Evolutionary conservation across 1,140 invertebrate genomes (phyloP), one percentile per base, ranked within the genome.

Genomic region (Metopolophium dirhodum): DNA sequence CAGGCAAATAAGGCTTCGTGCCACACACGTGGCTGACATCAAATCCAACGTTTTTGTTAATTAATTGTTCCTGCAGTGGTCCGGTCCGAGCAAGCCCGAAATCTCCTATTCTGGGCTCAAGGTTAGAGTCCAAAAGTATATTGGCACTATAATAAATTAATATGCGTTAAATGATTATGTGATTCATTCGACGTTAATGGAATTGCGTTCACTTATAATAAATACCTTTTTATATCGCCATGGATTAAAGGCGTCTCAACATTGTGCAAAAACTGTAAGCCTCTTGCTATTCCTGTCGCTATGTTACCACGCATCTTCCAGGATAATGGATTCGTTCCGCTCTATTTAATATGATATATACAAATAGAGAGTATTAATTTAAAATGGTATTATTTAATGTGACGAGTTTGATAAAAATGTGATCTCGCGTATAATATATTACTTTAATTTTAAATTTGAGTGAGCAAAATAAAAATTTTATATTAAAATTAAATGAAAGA

Each of bases 41-140:
- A 61, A 96, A 95, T 94, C 96, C 96, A n/a, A 96, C 96, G 94
- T 95, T 95, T 77, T 96, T 95, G 94, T 96, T 96, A 30, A 96
- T 96, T 94, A 41, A 41, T 41, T 95, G 95, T 90, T 95, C 94
- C 91, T 18, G 49, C 49, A 96, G 95, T 1, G 97, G 96, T 0
- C 97, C 97, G 95, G 98, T 97, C 93, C 98, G 96, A 0, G 98
- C 98, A 83, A 99, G 96, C 0, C 99, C 99, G 95, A 99, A 99
- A 95, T 99, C 99, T 0, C 98, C 98, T 93, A 99, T 97, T 95
- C 98, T 98, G 0, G 99, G 97, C 95, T 98, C 97, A 85, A 97
- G 96, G 95, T 98, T 97, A 93, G 96, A 96, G 95, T 99, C 98
- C 30, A 99, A 95, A 2, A 99, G 95, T 94, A 99, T 99, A 95